Conservation (phyloP, 2,113 vertebrate genomes). For the Meles meles region DNA sequence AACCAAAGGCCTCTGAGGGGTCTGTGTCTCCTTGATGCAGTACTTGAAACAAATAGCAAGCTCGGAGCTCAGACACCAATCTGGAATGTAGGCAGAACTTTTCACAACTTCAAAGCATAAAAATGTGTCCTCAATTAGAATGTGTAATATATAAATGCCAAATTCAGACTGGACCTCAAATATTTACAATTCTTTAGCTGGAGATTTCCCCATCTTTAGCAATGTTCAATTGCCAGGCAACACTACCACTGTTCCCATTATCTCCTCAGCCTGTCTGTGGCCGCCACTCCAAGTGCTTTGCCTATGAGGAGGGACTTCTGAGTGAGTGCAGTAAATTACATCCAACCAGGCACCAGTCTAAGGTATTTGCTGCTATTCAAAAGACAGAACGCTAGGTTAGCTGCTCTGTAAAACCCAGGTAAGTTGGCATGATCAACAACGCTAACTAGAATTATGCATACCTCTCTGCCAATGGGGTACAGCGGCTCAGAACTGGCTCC, state of each 20-base stretch:
- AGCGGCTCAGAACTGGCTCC: background rate
- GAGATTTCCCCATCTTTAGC: constrained; percentile 2
- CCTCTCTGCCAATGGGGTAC: background rate
- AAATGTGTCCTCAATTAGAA: constrained; percentile 56
- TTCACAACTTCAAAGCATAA: constrained; percentile 44
- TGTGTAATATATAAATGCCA: constrained; percentile 37
- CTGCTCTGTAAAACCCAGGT: background rate
- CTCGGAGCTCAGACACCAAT: background rate
- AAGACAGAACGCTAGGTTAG: background rate
- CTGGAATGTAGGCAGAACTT: constrained; percentile 26
- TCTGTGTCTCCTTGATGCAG: background rate
- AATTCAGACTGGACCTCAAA: background rate
- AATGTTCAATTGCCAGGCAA: background rate
- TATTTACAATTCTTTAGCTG: background rate
- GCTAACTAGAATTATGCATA: background rate
- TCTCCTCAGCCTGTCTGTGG: background rate
- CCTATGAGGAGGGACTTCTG: background rate
- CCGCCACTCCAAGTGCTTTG: background rate
- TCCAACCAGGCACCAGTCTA: background rate
- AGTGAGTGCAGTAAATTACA: background rate
- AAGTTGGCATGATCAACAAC: background rate
- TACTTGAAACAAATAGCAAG: constrained; percentile 20
- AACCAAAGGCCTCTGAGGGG: constrained; percentile 31
- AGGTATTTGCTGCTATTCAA: background rate
- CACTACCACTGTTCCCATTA: background rate